Conservation (phyloP, 2,888 invertebrate genomes). For the Pachliopta kotzebuea region DNA sequence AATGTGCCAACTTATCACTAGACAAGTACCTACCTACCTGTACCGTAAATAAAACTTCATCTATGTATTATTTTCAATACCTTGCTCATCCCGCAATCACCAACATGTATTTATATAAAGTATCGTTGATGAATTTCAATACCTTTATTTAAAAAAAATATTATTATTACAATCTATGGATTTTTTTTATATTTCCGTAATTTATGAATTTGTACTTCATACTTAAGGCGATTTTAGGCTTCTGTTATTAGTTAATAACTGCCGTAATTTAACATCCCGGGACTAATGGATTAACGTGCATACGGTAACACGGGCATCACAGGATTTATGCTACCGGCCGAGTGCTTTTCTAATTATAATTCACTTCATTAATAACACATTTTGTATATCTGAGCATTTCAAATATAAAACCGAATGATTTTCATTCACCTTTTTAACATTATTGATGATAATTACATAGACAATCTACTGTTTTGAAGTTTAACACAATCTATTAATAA, state of each 20-base stretch:
- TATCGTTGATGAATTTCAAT: no score
- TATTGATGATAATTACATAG: no score
- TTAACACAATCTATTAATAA: no score
- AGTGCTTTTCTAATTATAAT: constrained; percentile 15
- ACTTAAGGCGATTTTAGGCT: not conserved
- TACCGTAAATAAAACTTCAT: no score
- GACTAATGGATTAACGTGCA: constrained; percentile 21
- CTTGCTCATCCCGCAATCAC: no score
- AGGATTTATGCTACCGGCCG: constrained; percentile 12
- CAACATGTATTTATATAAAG: no score
- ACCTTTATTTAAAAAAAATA: no score
- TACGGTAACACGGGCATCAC: constrained; percentile 1
- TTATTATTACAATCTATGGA: not conserved
- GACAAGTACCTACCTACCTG: no score
- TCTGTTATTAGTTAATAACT: constrained; percentile 16
- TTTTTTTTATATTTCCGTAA: not conserved
- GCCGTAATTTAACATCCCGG: constrained; percentile 14
- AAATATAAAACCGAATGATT: not conserved
- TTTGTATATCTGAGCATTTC: not conserved
- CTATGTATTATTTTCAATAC: no score
- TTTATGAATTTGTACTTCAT: not conserved
- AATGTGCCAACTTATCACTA: no score
- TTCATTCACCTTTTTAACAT: not conserved
- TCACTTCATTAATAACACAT: constrained; percentile 5
- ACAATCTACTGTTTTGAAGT: no score